Evolutionary conservation across 2,113 vertebrate genomes (phyloP), one percentile per base, ranked within the genome.

Genomic region (Erythrocercus mccallii): DNA sequence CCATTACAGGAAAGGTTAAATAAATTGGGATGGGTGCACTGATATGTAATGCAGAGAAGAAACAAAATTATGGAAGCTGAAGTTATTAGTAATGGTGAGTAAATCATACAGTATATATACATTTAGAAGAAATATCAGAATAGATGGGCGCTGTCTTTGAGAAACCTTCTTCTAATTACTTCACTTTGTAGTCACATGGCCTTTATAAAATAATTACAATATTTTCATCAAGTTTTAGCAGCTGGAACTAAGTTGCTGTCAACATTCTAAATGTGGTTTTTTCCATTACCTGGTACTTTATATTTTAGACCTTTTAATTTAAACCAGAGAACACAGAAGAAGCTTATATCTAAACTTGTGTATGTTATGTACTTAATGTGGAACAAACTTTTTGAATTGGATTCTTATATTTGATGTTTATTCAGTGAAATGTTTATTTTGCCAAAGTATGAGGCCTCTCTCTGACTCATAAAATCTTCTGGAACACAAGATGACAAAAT

Each of bases 401-500:
- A 20, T 72, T 45, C 23, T 86, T 93, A 40, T 91, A 50, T 91
- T 95, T 92, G 33, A 47, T 47, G 8, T 40, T 87, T 87, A 56
- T 69, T 85, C 25, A 64, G 12, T 60, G 45, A 81, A 85, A 90
- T 92, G 17, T 70, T 91, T 92, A 65, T 90, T 80, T 94, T 97
- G 48, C 53, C 27, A 21, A 90, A 93, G n/a, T 28, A 68, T 76
- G 42, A 86, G 35, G n/a, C 78, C 18, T 22, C 48, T 90, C 86
- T 93, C 94, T 64, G 69, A 94, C 30, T 74, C 30, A 56, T 81
- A 88, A 82, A 93, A 64, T 86, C 60, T 83, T 95, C 71, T 74
- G 60, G 44, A 71, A 28, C 16, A 47, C 21, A 94, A 66, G 40
- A 45, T 93, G 79, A 37, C 69, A 78, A 71, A 88, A 54, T 70